phyloP scores from a whole-genome alignment of 2,113 vertebrate genomes.

The Nanorana parkeri region DNA sequence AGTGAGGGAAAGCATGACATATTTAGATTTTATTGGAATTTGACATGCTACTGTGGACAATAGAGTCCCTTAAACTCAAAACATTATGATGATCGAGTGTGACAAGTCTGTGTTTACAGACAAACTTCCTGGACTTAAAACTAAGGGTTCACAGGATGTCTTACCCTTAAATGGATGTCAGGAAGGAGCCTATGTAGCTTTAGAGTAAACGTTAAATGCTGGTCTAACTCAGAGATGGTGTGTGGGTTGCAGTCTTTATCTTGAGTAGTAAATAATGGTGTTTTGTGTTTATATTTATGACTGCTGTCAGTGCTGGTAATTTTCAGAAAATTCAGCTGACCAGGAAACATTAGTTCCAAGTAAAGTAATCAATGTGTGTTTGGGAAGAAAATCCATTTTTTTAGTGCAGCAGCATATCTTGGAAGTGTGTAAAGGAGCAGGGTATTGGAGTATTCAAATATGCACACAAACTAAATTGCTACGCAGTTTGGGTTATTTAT shows the following conservation, averaged over 20 bases:
- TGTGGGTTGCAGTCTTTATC: not conserved
- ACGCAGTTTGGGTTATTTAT: no score
- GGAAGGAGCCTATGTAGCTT: conserved; percentile 3
- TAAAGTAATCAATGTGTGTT: conserved; percentile 41
- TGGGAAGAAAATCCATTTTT: conserved; percentile 46
- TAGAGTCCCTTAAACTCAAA: no score
- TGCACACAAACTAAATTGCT: no score
- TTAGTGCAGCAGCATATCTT: no score
- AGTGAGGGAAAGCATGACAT: no score
- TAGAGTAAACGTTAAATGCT: not conserved
- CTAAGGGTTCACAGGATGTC: not conserved
- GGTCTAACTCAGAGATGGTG: not conserved
- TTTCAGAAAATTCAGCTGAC: conserved; percentile 3
- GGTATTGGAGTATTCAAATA: no score
- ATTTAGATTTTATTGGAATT: no score
- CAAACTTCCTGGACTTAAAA: not conserved
- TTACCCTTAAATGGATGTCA: not conserved
- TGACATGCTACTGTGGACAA: no score
- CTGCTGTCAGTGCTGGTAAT: not conserved
- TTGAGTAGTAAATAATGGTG: conserved; percentile 15
- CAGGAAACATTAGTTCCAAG: conserved; percentile 35
- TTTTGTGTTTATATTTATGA: conserved; percentile 12
- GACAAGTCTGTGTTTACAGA: no score
- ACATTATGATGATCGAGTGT: no score
- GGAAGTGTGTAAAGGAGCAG: no score